A percentile compares a stretch with the other conserved stretches of the same genome.
Evolutionary conservation across 2,797 vertebrate genomes (phyloP).

Genomic region (Chloroceryle amazona): DNA sequence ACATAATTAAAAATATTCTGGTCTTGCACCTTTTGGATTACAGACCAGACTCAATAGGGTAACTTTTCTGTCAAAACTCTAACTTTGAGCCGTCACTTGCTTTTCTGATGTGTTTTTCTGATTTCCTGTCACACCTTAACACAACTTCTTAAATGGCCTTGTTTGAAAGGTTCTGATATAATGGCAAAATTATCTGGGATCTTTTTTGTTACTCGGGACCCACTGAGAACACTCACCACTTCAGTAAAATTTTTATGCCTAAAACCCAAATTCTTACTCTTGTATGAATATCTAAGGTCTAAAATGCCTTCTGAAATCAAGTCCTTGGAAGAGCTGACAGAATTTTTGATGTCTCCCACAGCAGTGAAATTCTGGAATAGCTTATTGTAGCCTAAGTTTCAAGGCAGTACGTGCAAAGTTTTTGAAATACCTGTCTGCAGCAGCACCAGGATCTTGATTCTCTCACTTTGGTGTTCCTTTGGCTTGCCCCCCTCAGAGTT

Average conservation of each 20-base stretch:
- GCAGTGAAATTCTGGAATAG: background rate
- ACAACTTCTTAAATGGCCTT: background rate
- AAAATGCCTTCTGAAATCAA: background rate
- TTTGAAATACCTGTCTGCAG: background rate
- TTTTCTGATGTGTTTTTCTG: background rate
- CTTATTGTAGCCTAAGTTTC: background rate
- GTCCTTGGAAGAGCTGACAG: background rate
- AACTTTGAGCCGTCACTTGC: background rate
- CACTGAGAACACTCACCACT: background rate
- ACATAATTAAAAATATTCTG: background rate
- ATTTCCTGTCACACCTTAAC: background rate
- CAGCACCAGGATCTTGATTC: background rate
- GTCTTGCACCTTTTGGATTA: background rate
- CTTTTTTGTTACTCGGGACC: background rate
- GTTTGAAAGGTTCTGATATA: background rate
- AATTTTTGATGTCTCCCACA: background rate
- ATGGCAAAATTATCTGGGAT: background rate
- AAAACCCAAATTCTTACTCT: background rate
- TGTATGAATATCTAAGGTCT: background rate
- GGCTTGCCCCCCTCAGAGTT: background rate
- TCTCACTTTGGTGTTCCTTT: background rate
- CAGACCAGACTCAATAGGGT: background rate
- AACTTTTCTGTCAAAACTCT: background rate
- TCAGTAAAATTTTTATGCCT: fast-evolving
- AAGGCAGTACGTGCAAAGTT: background rate